Conservation (phyloP, 1,140 invertebrate species). For the Drosophila parabipectinata region DNA sequence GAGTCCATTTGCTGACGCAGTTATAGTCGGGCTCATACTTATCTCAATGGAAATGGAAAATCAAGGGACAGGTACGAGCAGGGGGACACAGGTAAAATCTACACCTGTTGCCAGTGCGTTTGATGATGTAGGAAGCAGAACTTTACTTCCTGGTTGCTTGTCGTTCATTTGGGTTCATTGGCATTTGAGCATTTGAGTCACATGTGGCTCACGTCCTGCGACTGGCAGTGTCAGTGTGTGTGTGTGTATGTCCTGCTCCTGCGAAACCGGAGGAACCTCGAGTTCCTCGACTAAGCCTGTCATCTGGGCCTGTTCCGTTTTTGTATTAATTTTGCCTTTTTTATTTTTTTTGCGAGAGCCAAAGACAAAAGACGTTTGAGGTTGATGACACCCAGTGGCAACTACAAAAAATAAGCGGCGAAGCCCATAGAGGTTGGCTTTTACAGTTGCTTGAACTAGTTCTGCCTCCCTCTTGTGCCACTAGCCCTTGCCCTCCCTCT, state of each 20-base stretch:
- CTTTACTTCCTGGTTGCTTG: slow-evolving; percentile 66
- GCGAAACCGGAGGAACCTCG: slow-evolving; percentile 2
- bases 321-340: slow-evolving; percentile 34
- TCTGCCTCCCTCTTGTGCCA: slow-evolving; percentile 38
- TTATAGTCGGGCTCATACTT: slow-evolving; percentile 5
- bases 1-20: slow-evolving; percentile 28
- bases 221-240: slow-evolving; percentile 29
- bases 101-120: slow-evolving; percentile 60
- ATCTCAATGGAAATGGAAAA: slow-evolving; percentile 32
- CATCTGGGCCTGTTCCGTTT: slow-evolving; percentile 51
- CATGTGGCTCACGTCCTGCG: slow-evolving; percentile 73
- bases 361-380: slow-evolving; percentile 69
- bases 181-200: slow-evolving; percentile 63
- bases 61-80: slow-evolving; percentile 6
- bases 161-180: slow-evolving; percentile 62
- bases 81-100: slow-evolving; percentile 4
- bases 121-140: slow-evolving; percentile 37
- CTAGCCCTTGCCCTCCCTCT: slow-evolving; percentile 3
- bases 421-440: slow-evolving; percentile 57
- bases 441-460: slow-evolving; percentile 82
- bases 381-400: slow-evolving; percentile 69
- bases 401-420: slow-evolving; percentile 25
- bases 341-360: slow-evolving; percentile 37
- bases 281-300: slow-evolving; percentile 58
- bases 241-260: slow-evolving; percentile 26